Conservation (phyloP, 2,888 invertebrate genomes). For the Drosophila dives region DNA sequence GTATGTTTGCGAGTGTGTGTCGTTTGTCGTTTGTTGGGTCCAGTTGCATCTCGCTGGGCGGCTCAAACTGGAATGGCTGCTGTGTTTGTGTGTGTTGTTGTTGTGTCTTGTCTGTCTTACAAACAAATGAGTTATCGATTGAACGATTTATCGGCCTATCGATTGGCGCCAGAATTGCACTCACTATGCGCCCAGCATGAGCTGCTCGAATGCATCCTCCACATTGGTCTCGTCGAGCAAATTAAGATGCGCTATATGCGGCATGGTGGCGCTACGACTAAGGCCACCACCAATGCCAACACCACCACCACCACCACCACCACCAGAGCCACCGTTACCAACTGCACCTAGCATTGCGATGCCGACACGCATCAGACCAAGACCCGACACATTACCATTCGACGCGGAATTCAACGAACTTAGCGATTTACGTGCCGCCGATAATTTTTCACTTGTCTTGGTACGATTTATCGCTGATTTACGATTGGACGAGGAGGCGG, state of each 20-base stretch:
- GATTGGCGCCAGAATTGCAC: background rate
- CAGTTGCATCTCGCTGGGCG: conserved; percentile 65
- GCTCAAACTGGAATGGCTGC: conserved; percentile 58
- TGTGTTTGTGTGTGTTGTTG: conserved; percentile 35
- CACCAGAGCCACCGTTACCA: conserved; percentile 13
- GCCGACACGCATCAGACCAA: conserved; percentile 40
- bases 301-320: conserved; percentile 17
- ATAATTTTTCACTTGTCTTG: conserved; percentile 86
- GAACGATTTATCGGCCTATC: conserved; percentile 36
- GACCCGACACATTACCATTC: conserved; percentile 71
- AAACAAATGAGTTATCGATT: conserved; percentile 31
- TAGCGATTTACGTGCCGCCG: conserved; percentile 84
- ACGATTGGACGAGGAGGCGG: conserved; percentile 39
- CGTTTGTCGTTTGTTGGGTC: conserved; percentile 57
- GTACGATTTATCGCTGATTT: conserved; percentile 84
- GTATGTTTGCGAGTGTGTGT: conserved; percentile 22
- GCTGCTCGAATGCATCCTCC: conserved; percentile 94
- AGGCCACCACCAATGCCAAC: conserved; percentile 86
- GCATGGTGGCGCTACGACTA: conserved; percentile 91
- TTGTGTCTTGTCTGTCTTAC: conserved; percentile 16
- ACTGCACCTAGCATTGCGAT: conserved; percentile 18
- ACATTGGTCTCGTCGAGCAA: conserved; percentile 92
- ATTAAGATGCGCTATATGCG: conserved; percentile 88
- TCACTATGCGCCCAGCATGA: conserved; percentile 87
- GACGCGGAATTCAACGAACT: conserved; percentile 62